Base-by-base conservation (phyloP, 2,888 invertebrate genomes). In the Atethmia centrago region DNA sequence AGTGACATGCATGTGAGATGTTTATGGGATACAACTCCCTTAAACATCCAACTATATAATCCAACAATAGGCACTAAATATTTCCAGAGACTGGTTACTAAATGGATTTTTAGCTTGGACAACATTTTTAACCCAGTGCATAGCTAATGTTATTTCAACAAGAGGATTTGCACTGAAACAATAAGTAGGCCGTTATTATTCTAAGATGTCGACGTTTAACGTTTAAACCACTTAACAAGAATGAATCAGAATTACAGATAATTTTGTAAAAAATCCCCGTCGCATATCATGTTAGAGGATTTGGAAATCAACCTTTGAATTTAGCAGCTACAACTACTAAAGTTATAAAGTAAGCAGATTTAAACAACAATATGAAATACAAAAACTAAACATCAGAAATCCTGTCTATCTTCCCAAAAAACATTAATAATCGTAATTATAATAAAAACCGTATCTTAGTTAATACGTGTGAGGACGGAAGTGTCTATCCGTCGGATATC, bases 401-500 rank as follows among this genome's bases (percentile, higher is more conserved):
- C 1, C 19, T 19, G 25, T 7, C 14, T 45, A 40, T 36, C 16
- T 12, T 8, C 31, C 14, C 3, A 55, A 61, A 63, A 62, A 63
- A 28, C 19, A 14, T 45, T 16, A 21, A n/a, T 51, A 73, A 66
- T n/a, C n/a, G 2, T 66, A 55, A 79, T 67, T 28, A 58, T n/a
- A 74, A 71, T 82, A 81, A 74, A 64, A 66, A 62, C 28, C 61
- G 49, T 69, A 63, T 65, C 58, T 79, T 10, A 62, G 58, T 79
- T 55, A 71, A 74, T 68, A 68, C 31, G 56, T 63, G 65, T 56
- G 21, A 58, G 71, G 80, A 83, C 81, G 81, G 81, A 82, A 75
- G 69, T 65, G 73, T n/a, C 56, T 74, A 71, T 79, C 82, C 84
- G 84, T 80, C 82, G 82, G 82, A 82, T 82, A 79, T 83, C 74